Evolutionary conservation across 2,113 vertebrate species (phyloP).

Genomic region (Archilochus colubris): DNA sequence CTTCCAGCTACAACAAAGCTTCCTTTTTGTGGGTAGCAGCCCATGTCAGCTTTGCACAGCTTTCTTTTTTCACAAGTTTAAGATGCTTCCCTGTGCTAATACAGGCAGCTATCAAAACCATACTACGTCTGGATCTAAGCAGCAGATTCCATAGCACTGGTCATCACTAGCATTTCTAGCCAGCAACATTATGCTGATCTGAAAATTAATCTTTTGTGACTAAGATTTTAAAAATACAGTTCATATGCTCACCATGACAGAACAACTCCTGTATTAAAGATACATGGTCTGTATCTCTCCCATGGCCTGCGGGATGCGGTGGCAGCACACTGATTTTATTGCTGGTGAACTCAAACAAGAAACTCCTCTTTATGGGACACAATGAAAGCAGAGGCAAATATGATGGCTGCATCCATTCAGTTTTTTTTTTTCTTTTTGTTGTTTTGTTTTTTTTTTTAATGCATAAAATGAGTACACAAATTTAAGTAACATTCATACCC

Average conservation of each 20-base stretch:
- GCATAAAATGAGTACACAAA: not conserved
- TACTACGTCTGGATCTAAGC: not conserved
- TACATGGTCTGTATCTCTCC: not conserved
- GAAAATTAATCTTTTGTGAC: not conserved
- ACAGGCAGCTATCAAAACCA: conserved; percentile 22
- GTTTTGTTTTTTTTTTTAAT: not conserved
- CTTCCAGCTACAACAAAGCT: not conserved
- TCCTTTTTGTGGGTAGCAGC: not conserved
- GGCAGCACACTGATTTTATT: conserved; percentile 46
- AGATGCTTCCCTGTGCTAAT: conserved; percentile 6
- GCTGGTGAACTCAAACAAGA: conserved; percentile 68
- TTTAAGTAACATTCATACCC: not conserved
- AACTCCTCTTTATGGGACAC: not conserved
- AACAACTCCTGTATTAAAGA: not conserved
- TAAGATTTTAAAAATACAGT: not conserved
- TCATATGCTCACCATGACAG: not conserved
- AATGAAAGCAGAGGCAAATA: not conserved
- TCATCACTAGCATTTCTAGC: not conserved
- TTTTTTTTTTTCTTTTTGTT: not conserved
- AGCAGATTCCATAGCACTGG: not conserved
- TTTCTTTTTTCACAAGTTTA: conserved; percentile 37
- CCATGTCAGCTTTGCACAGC: conserved; percentile 56
- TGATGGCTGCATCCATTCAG: not conserved
- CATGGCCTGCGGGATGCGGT: not conserved
- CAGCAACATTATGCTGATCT: not conserved